These are phyloP conservation scores for Gadus chalcogrammus DNA, from an alignment of 2,113 vertebrate species.

Conservation along the genomic window DNA sequence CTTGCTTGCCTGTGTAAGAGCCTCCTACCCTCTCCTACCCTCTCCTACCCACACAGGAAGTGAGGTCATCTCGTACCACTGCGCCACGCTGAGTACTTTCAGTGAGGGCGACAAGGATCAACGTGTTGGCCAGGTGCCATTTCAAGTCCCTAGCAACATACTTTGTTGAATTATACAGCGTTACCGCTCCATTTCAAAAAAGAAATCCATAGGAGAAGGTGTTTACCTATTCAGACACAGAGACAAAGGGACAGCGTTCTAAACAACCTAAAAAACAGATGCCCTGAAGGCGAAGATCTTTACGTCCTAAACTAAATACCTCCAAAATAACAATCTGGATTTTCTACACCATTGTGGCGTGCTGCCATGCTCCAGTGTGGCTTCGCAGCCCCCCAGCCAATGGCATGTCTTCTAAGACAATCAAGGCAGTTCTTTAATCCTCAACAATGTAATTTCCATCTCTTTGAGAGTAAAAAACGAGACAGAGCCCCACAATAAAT, in stretches of 20 bases:
- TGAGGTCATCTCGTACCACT: conserved; percentile 62
- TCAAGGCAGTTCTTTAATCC: conserved; percentile 51
- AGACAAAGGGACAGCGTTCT: conserved; percentile 9
- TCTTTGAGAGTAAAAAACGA: conserved; percentile 57
- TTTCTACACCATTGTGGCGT: conserved; percentile 34
- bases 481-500: conserved; percentile 69
- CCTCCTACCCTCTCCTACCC: conserved; percentile 63
- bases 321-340: conserved; percentile 16
- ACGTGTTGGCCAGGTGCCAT: conserved; percentile 55
- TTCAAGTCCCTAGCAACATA: conserved; percentile 42
- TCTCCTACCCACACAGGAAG: conserved; percentile 72
- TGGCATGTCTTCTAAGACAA: conserved; percentile 42
- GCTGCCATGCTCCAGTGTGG: conserved; percentile 39
- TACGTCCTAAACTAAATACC: conserved; percentile 1
- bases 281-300: not conserved
- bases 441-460: conserved; percentile 57
- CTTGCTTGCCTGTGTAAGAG: conserved; percentile 22
- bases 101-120: conserved; percentile 59
- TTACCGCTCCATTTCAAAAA: conserved; percentile 20
- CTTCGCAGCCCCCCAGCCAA: conserved; percentile 30
- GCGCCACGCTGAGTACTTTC: conserved; percentile 49
- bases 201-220: conserved; percentile 7
- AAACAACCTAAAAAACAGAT: conserved; percentile 3
- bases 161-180: conserved; percentile 17
- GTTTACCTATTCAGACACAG: not conserved